Percentiles rank a stretch among this genome's conserved stretches.
phyloP scores from a whole-genome alignment of 1,140 invertebrate species.

The Hormaphis cornu region DNA sequence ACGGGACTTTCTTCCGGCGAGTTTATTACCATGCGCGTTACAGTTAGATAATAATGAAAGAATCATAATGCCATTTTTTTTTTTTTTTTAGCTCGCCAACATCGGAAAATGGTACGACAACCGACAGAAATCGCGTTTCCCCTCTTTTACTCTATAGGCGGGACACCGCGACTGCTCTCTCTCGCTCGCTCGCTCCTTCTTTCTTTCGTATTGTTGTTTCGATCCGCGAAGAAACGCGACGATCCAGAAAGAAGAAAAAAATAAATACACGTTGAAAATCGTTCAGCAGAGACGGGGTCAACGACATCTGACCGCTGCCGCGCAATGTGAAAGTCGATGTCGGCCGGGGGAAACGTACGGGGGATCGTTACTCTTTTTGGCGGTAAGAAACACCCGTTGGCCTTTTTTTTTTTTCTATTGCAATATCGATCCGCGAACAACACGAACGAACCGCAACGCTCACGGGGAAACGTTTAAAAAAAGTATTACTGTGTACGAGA shows the following conservation, averaged over 20 bases:
- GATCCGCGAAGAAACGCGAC: neutral
- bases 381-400: neutral
- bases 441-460: no score
- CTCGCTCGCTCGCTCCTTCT: no score
- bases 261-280: neutral
- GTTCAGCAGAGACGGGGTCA: constrained; percentile 1
- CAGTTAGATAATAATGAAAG: neutral
- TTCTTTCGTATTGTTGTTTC: neutral
- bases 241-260: neutral
- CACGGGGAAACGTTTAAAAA: no score
- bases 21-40: no score
- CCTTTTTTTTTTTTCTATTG: no score
- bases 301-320: constrained; percentile 14
- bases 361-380: neutral
- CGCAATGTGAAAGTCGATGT: constrained; percentile 2
- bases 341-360: neutral
- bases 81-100: neutral
- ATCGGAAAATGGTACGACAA: neutral
- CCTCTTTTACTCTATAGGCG: no score
- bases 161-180: no score
- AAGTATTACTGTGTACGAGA: no score
- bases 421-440: no score
- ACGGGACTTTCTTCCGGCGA: constrained; percentile 27
- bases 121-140: neutral
- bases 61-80: neutral